Conservation (phyloP, 2,113 vertebrate species). For the Natator depressus region DNA sequence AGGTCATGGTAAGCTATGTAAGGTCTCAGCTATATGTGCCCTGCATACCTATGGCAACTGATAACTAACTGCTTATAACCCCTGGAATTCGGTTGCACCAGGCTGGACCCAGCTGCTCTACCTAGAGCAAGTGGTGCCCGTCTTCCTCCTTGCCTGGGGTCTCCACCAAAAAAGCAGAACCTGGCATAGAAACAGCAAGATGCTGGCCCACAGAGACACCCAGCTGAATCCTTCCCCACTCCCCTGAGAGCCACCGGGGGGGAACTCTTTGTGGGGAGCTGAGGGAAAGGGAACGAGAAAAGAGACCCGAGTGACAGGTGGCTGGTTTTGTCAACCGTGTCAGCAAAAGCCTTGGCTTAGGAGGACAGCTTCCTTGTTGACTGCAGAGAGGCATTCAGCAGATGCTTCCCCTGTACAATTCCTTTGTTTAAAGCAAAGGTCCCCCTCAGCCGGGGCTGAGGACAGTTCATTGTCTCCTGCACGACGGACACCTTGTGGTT, state of each 20-base stretch:
- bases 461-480: background rate
- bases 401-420: background rate
- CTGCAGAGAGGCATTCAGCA: background rate
- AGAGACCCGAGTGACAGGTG: background rate
- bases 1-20: background rate
- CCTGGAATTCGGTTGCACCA: background rate
- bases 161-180: background rate
- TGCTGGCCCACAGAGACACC: background rate
- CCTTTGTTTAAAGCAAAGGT: background rate
- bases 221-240: too few relatives aligned
- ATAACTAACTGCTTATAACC: background rate
- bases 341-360: background rate
- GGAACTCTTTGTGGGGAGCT: background rate
- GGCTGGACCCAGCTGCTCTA: background rate
- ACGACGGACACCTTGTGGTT: background rate
- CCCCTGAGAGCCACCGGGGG: background rate
- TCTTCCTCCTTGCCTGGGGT: background rate
- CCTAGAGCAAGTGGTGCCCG: background rate
- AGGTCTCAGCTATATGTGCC: background rate
- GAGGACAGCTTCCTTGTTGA: background rate
- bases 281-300: background rate
- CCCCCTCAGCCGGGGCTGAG: background rate
- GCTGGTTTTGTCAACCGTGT: background rate
- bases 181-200: background rate
- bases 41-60: background rate